phyloP scores from a whole-genome alignment of 2,113 vertebrate species.

The Raja brachyura region DNA sequence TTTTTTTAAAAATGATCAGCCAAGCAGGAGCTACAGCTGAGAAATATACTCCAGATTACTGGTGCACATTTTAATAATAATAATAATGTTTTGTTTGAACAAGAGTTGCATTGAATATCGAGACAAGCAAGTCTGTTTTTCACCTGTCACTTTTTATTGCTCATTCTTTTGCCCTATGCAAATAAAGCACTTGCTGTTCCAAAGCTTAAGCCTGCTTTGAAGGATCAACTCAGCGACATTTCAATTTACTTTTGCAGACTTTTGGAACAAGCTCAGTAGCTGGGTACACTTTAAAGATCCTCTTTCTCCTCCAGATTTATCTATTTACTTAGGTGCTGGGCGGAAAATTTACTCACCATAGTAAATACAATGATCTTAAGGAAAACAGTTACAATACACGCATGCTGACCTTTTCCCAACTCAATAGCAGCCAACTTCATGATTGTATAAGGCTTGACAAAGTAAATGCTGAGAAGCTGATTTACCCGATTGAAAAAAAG shows the following conservation, averaged over 20 bases:
- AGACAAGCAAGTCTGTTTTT: neutral
- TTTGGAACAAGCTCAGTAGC: neutral
- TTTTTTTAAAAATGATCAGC: too few species aligned
- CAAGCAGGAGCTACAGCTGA: neutral
- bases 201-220: neutral
- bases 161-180: neutral
- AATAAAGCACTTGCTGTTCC: neutral
- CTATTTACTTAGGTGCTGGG: neutral
- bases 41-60: neutral
- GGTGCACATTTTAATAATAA: neutral
- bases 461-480: too few species aligned
- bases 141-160: conserved; percentile 20
- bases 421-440: too few species aligned
- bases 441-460: too few species aligned
- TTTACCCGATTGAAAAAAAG: too few species aligned
- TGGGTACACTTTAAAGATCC: neutral
- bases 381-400: neutral
- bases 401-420: too few species aligned
- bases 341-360: neutral
- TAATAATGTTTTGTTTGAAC: neutral
- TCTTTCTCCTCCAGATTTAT: neutral
- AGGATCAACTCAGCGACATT: neutral
- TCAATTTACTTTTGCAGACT: neutral
- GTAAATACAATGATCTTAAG: neutral
- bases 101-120: neutral